Base-by-base conservation (phyloP, 1,140 invertebrate genomes). In the Archivesica marissinica region DNA sequence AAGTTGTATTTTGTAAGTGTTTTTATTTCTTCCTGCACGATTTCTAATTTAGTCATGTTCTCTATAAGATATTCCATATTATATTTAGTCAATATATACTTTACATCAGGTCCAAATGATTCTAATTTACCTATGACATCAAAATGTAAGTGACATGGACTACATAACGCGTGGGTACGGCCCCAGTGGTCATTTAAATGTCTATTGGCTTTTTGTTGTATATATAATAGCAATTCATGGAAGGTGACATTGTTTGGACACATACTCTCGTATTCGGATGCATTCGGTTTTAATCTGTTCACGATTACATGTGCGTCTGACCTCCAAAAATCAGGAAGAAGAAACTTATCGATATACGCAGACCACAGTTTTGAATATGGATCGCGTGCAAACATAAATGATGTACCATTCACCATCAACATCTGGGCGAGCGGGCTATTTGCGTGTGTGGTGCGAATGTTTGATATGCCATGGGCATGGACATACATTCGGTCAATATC, bases 351-450 rank as follows among this genome's bases (percentile, higher is more conserved):
- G 33, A 89, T 82, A 54, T 85, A 89, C 23, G 87, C 82, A 0
- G 89, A 88, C 75, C 77, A 89, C 23, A 89, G 33, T 80, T 86
- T 75, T 6, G 79, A 64, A 68, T 87, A 89, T 4, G 89, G 89
- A 35, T 88, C 72, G 25, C 89, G 68, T 0, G 81, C 66, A 44
- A 89, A 86, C 83, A 89, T 85, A 47, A 89, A 77, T 33, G 38
- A 25, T n/a, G 52, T 66, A 6, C 33, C 44, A 50, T 50, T 68
- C n/a, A 54, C 20, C 30, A 80, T 52, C 35, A 41, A 6, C n/a
- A 20, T 54, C 23, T 39, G 59, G 17, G n/a, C 44, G 3, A 52
- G 39, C 7, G 78, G 59, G 25, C 56, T 56, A 23, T 41, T 20
- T 23, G 47, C n/a, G 2, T n/a, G 20, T 11, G n/a, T n/a, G 11